Evolutionary conservation across 2,113 vertebrate species (phyloP), one percentile per base, ranked within the genome.

Genomic region (Hippocampus abdominalis): DNA sequence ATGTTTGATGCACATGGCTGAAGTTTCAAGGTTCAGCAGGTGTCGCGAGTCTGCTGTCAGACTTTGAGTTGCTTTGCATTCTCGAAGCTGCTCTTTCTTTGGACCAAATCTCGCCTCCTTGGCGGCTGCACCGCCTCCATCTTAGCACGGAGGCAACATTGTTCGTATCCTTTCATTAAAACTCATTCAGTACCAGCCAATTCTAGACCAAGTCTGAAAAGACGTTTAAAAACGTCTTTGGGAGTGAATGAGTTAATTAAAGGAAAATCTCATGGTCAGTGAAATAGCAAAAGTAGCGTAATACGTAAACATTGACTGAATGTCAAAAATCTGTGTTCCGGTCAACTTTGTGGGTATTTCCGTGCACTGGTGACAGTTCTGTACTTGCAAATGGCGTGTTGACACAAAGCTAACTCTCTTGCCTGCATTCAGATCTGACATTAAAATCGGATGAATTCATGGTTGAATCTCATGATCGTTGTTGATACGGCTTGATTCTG

Each of bases 1-100:
- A 48, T 66, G 27, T 70, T 44, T 80, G 67, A 49, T 8, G 15
- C 64, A 51, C 44, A 62, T 48, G 62, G 49, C n/a, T 62, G 20
- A 39, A 10, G 53, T 60, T 66, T 70, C 15, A 60, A 60, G 40
- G 44, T 11, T 63, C 70, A 63, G 70, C 66, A 62, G 62, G 23
- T 56, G 44, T 51, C 70, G 49, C 57, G 36, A 15, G 62, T 27
- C 8, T 32, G 39, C 78, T 80, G 75, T 70, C 66, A 68, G 65
- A 46, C 62, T 64, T 69, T 62, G 64, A 74, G 51, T 69, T 72
- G 59, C 42, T 78, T 7, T 70, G 71, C 66, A 68, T 79, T 64
- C 61, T 73, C 78, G 71, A 73, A 63, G 79, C 53, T 75, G 75
- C 74, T 86, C 76, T 61, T 11, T 56, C 60, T 75, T 36, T 59